A percentile compares a stretch with the other conserved stretches of the same genome.
phyloP scores from a whole-genome alignment of 2,113 vertebrate species.

The Rhinichthys klamathensis region DNA sequence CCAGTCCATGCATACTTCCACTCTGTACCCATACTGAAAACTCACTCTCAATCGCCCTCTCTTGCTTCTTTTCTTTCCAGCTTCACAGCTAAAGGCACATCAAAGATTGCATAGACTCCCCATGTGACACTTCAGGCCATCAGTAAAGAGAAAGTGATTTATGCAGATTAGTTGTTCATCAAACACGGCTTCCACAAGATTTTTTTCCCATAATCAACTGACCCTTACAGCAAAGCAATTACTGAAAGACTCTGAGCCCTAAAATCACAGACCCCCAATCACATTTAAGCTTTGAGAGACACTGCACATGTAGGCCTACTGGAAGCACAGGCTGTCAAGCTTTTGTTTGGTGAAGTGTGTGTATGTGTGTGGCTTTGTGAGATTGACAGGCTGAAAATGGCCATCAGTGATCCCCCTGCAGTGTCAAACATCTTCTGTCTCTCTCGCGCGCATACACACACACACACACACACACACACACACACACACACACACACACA shows the following conservation, averaged over 20 bases:
- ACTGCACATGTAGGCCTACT: constrained; percentile 15
- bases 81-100: neutral
- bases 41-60: neutral
- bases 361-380: constrained; percentile 24
- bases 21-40: constrained; percentile 9
- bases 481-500: neutral
- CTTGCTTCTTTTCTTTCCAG: constrained; percentile 16
- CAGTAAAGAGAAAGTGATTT: constrained; percentile 65
- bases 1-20: neutral
- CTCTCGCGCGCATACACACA: neutral
- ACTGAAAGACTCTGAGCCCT: constrained; percentile 26
- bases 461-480: neutral
- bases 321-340: constrained; percentile 9
- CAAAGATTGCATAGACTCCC: constrained; percentile 48
- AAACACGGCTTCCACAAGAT: constrained; percentile 52
- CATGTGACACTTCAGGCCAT: constrained; percentile 61
- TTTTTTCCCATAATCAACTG: constrained; percentile 45
- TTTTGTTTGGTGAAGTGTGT: constrained; percentile 33
- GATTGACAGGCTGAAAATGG: constrained; percentile 45
- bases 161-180: constrained; percentile 63
- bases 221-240: constrained; percentile 30
- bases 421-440: constrained; percentile 32
- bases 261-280: constrained; percentile 20
- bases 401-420: constrained; percentile 36
- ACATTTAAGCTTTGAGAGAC: constrained; percentile 17